Evolutionary conservation across 1,140 invertebrate species (phyloP).

Genomic region (Aphidius gifuensis): DNA sequence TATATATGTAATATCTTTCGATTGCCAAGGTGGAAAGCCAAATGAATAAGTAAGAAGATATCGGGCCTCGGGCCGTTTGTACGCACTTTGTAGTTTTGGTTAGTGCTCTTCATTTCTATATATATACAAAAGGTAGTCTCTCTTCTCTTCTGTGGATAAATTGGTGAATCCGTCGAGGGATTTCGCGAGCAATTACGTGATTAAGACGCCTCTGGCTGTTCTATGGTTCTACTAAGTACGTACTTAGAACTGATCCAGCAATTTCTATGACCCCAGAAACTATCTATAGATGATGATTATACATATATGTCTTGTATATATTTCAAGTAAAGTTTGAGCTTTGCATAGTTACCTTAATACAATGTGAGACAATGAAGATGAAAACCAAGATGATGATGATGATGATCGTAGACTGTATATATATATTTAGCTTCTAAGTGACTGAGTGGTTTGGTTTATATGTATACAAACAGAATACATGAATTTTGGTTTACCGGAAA

Average conservation of each 20-base stretch:
- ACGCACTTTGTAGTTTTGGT: slow-evolving; percentile 44
- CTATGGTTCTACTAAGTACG: slow-evolving; percentile 49
- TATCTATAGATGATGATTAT: background rate
- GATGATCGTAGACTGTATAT: slow-evolving; percentile 1
- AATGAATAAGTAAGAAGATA: slow-evolving; percentile 56
- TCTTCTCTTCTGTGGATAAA: slow-evolving; percentile 12
- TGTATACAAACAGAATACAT: slow-evolving; percentile 11
- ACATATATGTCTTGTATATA: background rate
- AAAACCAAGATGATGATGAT: background rate
- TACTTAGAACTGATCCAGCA: slow-evolving; percentile 51
- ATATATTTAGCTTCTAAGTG: slow-evolving; percentile 1
- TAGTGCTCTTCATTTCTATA: slow-evolving; percentile 16
- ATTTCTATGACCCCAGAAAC: background rate
- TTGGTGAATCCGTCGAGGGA: slow-evolving; percentile 34
- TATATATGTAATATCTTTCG: slow-evolving; percentile 40
- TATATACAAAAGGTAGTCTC: slow-evolving; percentile 7
- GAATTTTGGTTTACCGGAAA: slow-evolving; percentile 49
- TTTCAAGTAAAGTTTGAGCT: too few relatives aligned
- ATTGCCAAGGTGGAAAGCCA: slow-evolving; percentile 43
- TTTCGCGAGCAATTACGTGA: slow-evolving; percentile 56
- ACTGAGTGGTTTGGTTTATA: background rate
- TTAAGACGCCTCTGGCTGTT: slow-evolving; percentile 53
- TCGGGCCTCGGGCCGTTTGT: slow-evolving; percentile 51
- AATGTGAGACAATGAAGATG: too few relatives aligned
- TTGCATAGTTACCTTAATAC: slow-evolving; percentile 1